These are phyloP conservation scores for Rousettus madagascariensis DNA, from an alignment of 2,797 vertebrate genomes.

Conservation along the genomic window DNA sequence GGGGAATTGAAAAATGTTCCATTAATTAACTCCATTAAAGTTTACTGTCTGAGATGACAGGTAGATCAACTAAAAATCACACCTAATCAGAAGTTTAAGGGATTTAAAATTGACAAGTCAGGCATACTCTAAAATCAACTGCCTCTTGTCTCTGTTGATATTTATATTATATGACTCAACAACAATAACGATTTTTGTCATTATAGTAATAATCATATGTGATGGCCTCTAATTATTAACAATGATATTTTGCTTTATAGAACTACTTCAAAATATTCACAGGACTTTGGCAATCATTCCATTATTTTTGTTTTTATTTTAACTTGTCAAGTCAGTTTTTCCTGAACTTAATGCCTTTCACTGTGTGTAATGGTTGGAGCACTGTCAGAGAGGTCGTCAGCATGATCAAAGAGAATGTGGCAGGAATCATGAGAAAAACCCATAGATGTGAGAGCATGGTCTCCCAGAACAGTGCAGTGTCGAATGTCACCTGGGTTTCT, in stretches of 20 bases:
- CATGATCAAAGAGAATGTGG: background rate
- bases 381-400: background rate
- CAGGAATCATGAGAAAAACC: too few relatives aligned
- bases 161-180: background rate
- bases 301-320: background rate
- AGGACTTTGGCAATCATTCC: background rate
- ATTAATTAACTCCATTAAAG: conserved; percentile 72
- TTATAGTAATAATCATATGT: background rate
- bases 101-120: background rate
- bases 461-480: background rate
- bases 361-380: rapidly evolving
- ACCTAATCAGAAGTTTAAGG: background rate
- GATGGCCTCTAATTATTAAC: background rate
- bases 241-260: background rate
- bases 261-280: background rate
- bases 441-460: rapidly evolving
- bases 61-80: background rate
- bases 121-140: background rate
- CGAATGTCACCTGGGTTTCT: background rate
- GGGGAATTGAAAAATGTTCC: conserved; percentile 55
- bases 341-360: background rate
- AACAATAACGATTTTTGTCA: background rate
- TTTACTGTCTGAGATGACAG: conserved; percentile 44
- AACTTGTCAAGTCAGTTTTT: background rate
- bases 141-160: background rate